Evolutionary conservation across 2,113 vertebrate species (phyloP), one percentile per base, ranked within the genome.

Genomic region (Poeciliopsis turrubarensis): DNA sequence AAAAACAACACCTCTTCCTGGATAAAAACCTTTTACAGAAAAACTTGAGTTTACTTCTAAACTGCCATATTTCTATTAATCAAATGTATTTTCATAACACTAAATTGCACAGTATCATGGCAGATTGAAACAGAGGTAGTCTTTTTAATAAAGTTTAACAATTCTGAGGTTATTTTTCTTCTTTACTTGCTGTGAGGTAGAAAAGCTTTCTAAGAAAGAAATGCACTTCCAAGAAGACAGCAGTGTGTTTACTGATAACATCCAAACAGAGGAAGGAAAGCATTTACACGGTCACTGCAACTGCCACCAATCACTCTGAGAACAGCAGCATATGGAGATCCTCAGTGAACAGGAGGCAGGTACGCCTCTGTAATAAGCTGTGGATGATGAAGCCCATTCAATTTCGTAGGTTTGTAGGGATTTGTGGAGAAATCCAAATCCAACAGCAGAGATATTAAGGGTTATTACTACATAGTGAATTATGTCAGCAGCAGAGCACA

Each of bases 361-460:
- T 67, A 70, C 61, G 69, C 72, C 47, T 65, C 41, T 84, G 80
- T 78, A 79, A 87, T 79, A 86, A 83, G 29, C 15, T 5, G 19
- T 63, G 68, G 22, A 60, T 71, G n/a, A 60, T 71, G 31, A 83
- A 81, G 57, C 68, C 51, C 51, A 72, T 29, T 81, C 66, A 82
- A 80, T 86, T 83, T 82, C 76, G 63, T 68, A 41, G 60, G 70
- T 85, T 79, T 84, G 73, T 15, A 62, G 76, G 86, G 89, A 92
- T 92, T 92, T 92, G 62, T 51, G 51, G 72, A 78, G 25, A 81
- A 85, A 86, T 89, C 78, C 66, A 87, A 79, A 82, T 79, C 73
- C 77, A 82, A 68, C 25, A 30, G 81, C 41, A 62, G 67, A 85
- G 72, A 81, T 86, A 89, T 84, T 80, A 86, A 68, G 72, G 41